phyloP scores from a whole-genome alignment of 2,113 vertebrate genomes.

The Toxotes chatareus region DNA sequence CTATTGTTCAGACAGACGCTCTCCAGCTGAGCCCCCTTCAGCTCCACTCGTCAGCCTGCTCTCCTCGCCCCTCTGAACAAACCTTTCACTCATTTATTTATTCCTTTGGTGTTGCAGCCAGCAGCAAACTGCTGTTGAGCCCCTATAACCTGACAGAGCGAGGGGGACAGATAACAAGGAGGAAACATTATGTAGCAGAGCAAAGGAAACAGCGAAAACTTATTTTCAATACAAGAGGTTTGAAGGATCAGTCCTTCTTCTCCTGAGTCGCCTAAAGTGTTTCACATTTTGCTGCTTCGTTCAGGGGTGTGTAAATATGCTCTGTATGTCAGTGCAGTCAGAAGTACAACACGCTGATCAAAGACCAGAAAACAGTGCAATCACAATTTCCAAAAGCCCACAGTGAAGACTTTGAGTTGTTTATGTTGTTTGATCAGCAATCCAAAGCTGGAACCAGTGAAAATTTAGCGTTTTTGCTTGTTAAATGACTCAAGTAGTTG shows the following conservation, averaged over 20 bases:
- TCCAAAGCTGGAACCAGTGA: not conserved
- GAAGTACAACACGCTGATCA: not conserved
- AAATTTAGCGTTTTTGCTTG: not conserved
- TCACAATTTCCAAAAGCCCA: not conserved
- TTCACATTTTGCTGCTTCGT: not conserved
- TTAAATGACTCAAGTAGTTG: not conserved
- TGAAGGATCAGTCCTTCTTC: not conserved
- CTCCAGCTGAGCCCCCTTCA: conserved; percentile 71
- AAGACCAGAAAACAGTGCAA: no score
- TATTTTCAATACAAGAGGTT: not conserved
- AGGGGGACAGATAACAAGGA: conserved; percentile 36
- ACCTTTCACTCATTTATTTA: conserved; percentile 59
- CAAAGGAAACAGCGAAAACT: not conserved
- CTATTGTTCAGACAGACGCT: conserved; percentile 49
- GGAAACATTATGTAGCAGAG: conserved; percentile 2
- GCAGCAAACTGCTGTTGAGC: conserved; percentile 20
- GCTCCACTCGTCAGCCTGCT: conserved; percentile 48
- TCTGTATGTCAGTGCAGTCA: not conserved
- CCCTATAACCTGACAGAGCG: conserved; percentile 27
- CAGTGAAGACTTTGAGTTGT: not conserved
- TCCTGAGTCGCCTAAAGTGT: not conserved
- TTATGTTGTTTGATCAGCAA: not conserved
- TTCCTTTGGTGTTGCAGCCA: conserved; percentile 26
- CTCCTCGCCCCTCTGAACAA: conserved; percentile 47
- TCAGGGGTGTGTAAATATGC: not conserved